Evolutionary conservation across 2,113 vertebrate species (phyloP), one percentile per base, ranked within the genome.

Genomic region (Epinephelus fuscoguttatus): DNA sequence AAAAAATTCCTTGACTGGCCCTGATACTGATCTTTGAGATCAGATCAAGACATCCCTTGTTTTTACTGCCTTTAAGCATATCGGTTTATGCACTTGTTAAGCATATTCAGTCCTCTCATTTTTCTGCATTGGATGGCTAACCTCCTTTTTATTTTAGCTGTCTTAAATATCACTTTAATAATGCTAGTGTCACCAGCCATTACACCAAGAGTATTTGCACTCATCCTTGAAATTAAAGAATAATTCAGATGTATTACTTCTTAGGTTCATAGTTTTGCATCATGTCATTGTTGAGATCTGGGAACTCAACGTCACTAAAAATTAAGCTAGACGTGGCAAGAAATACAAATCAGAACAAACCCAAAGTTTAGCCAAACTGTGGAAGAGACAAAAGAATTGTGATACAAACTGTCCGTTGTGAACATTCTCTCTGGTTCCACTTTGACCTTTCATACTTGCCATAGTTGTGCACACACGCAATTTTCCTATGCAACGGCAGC

Each of bases 391-490:
- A 60, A 27, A 27, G 10, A 56, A 47, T 21, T 37, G 1, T 23
- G 33, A 45, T 53, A 50, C 59, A 55, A 18, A 25, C 11, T 56
- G 50, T 47, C 52, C 4, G 0, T 11, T 19, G 15, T n/a, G 49
- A 76, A 70, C 4, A 6, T 6, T 69, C 27, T 68, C 25, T 68
- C 62, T 57, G 8, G 37, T 62, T 63, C 18, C 23, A 78, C 62
- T 73, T 45, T 78, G 42, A 78, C 62, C 21, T 57, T 27, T 70
- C 53, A 67, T 23, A 53, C 53, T 74, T 56, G 33, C 62, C 33
- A 13, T 52, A 60, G 21, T 0, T 49, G 19, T 37, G 37, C 33
- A 7, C 33, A 37, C 1, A 37, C 6, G 33, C 33, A 37, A 7
- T 37, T 37, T 37, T 37, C 33, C 33, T 7, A 37, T 37, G 33